These are phyloP conservation scores for Melanostoma mellinum DNA, from an alignment of 2,888 invertebrate species.

Conservation along the genomic window DNA sequence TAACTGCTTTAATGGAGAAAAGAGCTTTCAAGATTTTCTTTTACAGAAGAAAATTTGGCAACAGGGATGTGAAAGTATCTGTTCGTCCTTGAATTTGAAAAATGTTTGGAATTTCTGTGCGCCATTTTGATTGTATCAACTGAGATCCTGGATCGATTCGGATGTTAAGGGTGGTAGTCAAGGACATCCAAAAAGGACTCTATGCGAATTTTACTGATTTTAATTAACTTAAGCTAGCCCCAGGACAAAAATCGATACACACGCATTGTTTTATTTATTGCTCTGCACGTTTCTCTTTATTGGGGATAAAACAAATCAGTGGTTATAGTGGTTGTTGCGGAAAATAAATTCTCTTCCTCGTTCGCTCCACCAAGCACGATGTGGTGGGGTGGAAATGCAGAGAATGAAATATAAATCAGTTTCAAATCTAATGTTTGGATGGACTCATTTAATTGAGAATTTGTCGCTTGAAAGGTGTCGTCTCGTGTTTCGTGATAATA, in stretches of 20 bases:
- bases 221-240: not conserved
- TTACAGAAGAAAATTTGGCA: slow-evolving; percentile 35
- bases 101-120: slow-evolving; percentile 30
- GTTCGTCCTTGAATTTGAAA: slow-evolving; percentile 52
- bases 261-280: slow-evolving; percentile 21
- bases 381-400: not conserved
- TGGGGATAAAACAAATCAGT: slow-evolving; percentile 26
- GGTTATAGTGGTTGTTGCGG: not conserved
- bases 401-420: slow-evolving; percentile 31
- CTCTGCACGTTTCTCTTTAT: slow-evolving; percentile 10
- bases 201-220: slow-evolving; percentile 5
- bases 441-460: slow-evolving; percentile 47
- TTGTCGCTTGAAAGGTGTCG: slow-evolving; percentile 43
- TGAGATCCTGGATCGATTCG: not conserved
- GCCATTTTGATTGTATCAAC: not conserved
- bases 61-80: slow-evolving; percentile 13
- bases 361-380: not conserved
- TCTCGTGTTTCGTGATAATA: slow-evolving; percentile 27
- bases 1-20: slow-evolving; percentile 35
- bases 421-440: slow-evolving; percentile 15
- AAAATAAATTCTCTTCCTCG: slow-evolving; percentile 19
- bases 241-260: slow-evolving; percentile 45
- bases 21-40: slow-evolving; percentile 57
- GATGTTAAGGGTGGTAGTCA: slow-evolving; percentile 11
- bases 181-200: slow-evolving; percentile 22